Conservation (phyloP, 2,113 vertebrate species). For the Lamprotornis superbus region DNA sequence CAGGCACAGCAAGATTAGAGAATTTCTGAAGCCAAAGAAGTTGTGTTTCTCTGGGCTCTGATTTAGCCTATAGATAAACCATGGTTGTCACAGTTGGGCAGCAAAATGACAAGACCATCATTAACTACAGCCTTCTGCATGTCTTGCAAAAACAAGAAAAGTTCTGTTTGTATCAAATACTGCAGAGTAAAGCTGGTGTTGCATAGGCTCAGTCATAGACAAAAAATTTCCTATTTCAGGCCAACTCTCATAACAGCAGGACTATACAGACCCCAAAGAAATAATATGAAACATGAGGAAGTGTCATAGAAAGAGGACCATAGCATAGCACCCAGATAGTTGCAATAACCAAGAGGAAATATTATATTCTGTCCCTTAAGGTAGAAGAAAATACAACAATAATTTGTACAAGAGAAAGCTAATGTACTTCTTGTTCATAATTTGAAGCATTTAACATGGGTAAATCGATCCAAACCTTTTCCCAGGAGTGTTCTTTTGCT, state of each 20-base stretch:
- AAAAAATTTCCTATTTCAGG: neutral
- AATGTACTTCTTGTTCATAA: neutral
- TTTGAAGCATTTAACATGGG: neutral
- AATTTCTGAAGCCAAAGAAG: neutral
- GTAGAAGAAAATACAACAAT: neutral
- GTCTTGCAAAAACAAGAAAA: neutral
- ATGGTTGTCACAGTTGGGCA: neutral
- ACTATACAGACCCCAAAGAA: neutral
- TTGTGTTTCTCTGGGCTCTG: neutral
- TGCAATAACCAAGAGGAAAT: neutral
- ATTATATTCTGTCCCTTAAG: neutral
- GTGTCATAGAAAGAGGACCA: neutral
- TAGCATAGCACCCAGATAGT: neutral
- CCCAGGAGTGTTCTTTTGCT: neutral
- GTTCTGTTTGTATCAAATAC: neutral
- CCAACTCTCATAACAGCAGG: neutral
- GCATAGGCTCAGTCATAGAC: neutral
- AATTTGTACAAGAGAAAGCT: neutral
- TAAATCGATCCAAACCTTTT: neutral
- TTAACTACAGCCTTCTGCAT: neutral
- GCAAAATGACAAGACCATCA: neutral
- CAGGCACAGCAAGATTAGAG: neutral
- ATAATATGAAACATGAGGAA: neutral
- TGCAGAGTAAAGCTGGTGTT: neutral
- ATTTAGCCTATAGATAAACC: neutral